These are phyloP conservation scores for Platerodrilus igneus DNA, from an alignment of 2,888 invertebrate species.

Conservation along the genomic window DNA sequence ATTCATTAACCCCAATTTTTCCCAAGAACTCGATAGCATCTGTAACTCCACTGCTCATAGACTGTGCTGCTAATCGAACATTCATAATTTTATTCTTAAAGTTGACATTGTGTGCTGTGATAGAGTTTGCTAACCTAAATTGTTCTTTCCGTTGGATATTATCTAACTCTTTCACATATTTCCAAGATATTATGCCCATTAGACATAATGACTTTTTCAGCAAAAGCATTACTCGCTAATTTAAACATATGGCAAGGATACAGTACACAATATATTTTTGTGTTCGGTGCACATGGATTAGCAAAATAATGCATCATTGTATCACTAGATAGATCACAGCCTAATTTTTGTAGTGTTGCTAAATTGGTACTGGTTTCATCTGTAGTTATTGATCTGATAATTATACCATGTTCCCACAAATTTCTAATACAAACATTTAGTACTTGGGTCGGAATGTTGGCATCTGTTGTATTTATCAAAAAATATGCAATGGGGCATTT, in stretches of 20 bases:
- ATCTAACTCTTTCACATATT: background rate
- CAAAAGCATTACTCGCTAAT: background rate
- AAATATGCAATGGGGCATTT: slow-evolving; percentile 19
- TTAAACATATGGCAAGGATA: slow-evolving; percentile 11
- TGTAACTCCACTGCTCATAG: slow-evolving; percentile 22
- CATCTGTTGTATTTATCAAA: slow-evolving; percentile 16
- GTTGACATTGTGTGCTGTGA: slow-evolving; percentile 21
- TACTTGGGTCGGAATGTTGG: slow-evolving; percentile 15
- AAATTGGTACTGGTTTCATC: slow-evolving; percentile 17
- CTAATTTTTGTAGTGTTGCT: slow-evolving; percentile 5
- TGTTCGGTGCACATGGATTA: slow-evolving; percentile 1
- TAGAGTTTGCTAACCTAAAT: slow-evolving; percentile 25
- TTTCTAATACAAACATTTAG: slow-evolving; percentile 12
- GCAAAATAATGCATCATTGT: background rate
- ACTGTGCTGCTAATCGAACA: slow-evolving; percentile 25
- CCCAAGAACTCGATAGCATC: slow-evolving; percentile 24
- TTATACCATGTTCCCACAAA: slow-evolving; percentile 14
- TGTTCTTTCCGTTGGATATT: no score
- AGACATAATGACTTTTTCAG: background rate
- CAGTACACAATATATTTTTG: slow-evolving; percentile 4
- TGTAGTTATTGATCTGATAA: slow-evolving; percentile 12
- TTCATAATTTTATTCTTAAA: slow-evolving; percentile 28
- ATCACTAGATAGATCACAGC: background rate
- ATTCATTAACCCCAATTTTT: slow-evolving; percentile 4
- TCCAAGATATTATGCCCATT: background rate